These are phyloP conservation scores for Paradisaea rubra DNA, from an alignment of 2,113 vertebrate genomes.

Conservation along the genomic window DNA sequence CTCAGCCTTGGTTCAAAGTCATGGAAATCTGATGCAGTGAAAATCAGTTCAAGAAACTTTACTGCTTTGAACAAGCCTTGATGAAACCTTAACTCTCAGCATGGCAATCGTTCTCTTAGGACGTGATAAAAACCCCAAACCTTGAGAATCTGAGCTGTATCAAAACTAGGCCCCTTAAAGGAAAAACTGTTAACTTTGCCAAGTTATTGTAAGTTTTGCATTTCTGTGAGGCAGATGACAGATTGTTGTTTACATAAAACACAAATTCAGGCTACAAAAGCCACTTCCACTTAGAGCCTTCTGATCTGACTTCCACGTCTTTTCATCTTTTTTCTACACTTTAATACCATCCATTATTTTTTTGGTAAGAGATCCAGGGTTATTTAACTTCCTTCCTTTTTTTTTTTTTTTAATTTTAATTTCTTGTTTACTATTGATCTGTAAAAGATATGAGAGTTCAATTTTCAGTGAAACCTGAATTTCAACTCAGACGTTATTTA, in stretches of 20 bases:
- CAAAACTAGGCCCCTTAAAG: constrained; percentile 10
- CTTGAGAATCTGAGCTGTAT: background rate
- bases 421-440: background rate
- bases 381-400: background rate
- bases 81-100: constrained; percentile 31
- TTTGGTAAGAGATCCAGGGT: background rate
- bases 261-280: constrained; percentile 34
- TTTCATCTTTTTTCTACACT: background rate
- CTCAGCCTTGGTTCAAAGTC: constrained; percentile 21
- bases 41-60: constrained; percentile 37
- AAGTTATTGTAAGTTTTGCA: background rate
- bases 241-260: constrained; percentile 24
- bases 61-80: background rate
- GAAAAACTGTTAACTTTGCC: background rate
- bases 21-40: constrained; percentile 35
- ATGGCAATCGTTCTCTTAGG: constrained; percentile 7
- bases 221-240: constrained; percentile 31
- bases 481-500: background rate
- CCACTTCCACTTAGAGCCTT: constrained; percentile 18
- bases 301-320: background rate
- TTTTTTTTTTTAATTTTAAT: background rate
- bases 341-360: background rate
- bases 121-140: constrained; percentile 1
- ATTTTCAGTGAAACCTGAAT: background rate
- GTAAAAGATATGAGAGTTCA: background rate